Base-by-base conservation (phyloP, 2,113 vertebrate species). In the Calonectris borealis region DNA sequence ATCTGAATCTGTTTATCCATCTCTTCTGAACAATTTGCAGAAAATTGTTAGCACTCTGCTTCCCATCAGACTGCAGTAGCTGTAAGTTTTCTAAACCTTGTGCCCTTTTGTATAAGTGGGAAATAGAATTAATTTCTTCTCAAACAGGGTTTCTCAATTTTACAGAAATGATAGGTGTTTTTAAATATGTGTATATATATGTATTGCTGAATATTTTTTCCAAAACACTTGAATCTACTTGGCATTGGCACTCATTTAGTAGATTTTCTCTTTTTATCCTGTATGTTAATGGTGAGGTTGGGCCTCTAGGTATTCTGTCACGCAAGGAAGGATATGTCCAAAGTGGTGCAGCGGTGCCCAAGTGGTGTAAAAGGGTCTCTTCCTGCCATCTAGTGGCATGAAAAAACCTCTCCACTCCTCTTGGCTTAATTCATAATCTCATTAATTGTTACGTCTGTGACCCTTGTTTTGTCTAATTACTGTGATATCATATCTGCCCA, bases 351-450 rank as follows among this genome's bases (percentile, higher is more conserved):
- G 40, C 5, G 11, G 10, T 32, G n/a, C 38, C 16, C 17, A 19
- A 36, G 49, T 27, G 48, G 16, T 32, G 21, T 49, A 48, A 52
- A 36, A 58, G n/a, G 16, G 18, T 81, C 25, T 75, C 26, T 27
- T 91, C 69, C 66, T 90, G 92, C 94, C 92, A 94, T 75, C 88
- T 96, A 81, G 88, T 36, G 95, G 85, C 66, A 4, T 15, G 11
- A 52, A 24, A 52, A 71, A 64, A 1, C 2, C 9, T 61, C 36
- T 54, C 13, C 12, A 2, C 24, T 61, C 3, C 27, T 31, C 11
- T 40, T 27, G 57, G 34, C 21, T 77, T 77, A 7, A n/a, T 68
- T 83, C 34, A 22, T 29, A 9, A n/a, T 44, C 55, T 66, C 12
- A 17, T 19, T 10, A 86, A 46, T 51, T 52, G 16, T 16, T 68